Conservation (phyloP, 1,140 invertebrate genomes). For the Spodoptera litura region DNA sequence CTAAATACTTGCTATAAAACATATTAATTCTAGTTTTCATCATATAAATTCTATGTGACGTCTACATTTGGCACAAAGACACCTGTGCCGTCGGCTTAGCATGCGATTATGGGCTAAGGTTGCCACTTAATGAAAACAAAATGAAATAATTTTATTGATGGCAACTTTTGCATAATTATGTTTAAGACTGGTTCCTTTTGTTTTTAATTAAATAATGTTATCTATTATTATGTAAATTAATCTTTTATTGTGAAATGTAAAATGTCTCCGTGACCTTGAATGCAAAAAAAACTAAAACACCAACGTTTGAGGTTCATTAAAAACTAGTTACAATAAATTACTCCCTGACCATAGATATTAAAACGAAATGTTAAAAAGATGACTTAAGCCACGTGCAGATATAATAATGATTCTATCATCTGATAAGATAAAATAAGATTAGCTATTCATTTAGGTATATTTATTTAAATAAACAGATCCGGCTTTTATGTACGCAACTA, state of each 20-base stretch:
- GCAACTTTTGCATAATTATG: too few species aligned
- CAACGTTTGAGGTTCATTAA: neutral
- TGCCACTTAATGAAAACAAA: constrained; percentile 16
- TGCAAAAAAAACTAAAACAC: neutral
- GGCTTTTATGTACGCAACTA: neutral
- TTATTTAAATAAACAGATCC: neutral
- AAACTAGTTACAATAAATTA: neutral
- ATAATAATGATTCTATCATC: neutral
- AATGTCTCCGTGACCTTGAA: too few species aligned
- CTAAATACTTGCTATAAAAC: constrained; percentile 35
- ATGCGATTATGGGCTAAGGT: constrained; percentile 37
- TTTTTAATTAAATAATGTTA: too few species aligned
- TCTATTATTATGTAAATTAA: too few species aligned
- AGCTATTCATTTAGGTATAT: too few species aligned
- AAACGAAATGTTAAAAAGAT: constrained; percentile 2
- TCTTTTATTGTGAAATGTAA: too few species aligned
- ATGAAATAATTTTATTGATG: neutral
- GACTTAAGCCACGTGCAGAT: neutral
- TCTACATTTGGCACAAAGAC: constrained; percentile 38
- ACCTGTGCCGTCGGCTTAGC: constrained; percentile 38
- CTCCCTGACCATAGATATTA: neutral
- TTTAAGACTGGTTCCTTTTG: too few species aligned
- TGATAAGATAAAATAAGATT: constrained; percentile 1
- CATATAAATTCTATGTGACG: constrained; percentile 44
- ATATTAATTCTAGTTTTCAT: constrained; percentile 47